These are phyloP conservation scores for Hafferia zeledoni DNA, from an alignment of 2,797 vertebrate species.

Conservation along the genomic window DNA sequence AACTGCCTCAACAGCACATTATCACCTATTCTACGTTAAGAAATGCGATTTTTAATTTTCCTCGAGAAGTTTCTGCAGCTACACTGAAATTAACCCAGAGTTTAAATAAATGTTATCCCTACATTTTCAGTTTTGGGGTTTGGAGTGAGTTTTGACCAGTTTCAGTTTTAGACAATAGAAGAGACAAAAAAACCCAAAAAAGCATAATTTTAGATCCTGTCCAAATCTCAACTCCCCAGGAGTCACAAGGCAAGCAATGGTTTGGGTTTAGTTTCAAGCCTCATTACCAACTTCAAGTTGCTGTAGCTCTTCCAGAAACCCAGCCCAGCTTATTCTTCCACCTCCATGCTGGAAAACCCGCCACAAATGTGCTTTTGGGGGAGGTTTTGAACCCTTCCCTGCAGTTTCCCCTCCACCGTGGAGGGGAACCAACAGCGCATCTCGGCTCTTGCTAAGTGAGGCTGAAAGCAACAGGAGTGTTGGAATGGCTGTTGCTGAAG, in stretches of 20 bases:
- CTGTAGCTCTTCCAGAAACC: neutral
- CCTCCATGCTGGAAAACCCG: neutral
- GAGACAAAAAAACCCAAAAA: too few species aligned
- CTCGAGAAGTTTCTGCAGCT: neutral
- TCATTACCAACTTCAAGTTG: neutral
- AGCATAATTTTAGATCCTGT: neutral
- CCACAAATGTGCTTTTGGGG: fast-evolving
- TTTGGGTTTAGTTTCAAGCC: neutral
- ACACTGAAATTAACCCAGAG: neutral
- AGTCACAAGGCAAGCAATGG: neutral
- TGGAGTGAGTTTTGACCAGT: neutral
- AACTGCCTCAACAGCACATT: fast-evolving
- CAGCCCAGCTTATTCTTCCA: neutral
- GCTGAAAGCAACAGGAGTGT: neutral
- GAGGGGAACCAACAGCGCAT: fast-evolving
- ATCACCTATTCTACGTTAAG: neutral
- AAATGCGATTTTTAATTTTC: neutral
- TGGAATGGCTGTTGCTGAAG: neutral
- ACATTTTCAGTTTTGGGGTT: neutral
- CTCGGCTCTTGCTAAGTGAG: neutral
- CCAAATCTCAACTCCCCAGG: neutral
- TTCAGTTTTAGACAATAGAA: neutral
- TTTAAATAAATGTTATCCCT: neutral
- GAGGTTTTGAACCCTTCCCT: neutral
- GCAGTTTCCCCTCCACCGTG: neutral